Evolutionary conservation across 2,113 vertebrate species (phyloP), one percentile per base, ranked within the genome.

Genomic region (Catharus minimus): DNA sequence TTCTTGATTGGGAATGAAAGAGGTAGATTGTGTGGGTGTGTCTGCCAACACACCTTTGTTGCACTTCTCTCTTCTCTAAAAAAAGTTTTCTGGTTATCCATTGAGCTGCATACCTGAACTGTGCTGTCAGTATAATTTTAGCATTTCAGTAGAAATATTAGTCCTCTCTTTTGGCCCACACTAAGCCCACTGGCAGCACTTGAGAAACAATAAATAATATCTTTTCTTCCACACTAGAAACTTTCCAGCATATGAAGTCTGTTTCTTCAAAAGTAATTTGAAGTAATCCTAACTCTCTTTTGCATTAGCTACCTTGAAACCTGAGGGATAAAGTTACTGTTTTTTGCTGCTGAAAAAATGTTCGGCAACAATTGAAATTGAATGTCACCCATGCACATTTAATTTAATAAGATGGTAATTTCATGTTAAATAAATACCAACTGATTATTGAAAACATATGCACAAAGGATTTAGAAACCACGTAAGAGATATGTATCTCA

Each of bases 321-420:
- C 80, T 90, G 60, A 73, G 55, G 91, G 84, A 93, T 93, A 92
- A 90, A 73, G 81, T 96, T 95, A 85, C 86, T 87, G 5, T 47
- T 85, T 94, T 93, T 87, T 89, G 62, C 74, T 89, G 95, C 89
- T 87, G 92, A 87, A 87, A 69, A 94, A 80, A 64, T 52, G 46
- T 76, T 90, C 30, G 2, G 62, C 77, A 87, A 69, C 78, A 64
- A 86, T 90, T 80, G 67, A 88, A 93, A 85, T 13, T 89, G 78
- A 94, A 92, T 80, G 86, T 96, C 89, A 90, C 86, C 90, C 83
- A 39, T 93, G 60, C 86, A 92, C 67, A 13, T 95, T 95, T 95
- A 93, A 89, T 94, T 94, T 95, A 95, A 95, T 93, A 93, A 84
- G 95, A 95, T 90, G 88, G 94, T 95, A 96, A 95, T 96, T 96